A percentile compares a stretch with the other conserved stretches of the same genome.
phyloP scores from a whole-genome alignment of 1,140 invertebrate species.

The Bombus affinis region DNA sequence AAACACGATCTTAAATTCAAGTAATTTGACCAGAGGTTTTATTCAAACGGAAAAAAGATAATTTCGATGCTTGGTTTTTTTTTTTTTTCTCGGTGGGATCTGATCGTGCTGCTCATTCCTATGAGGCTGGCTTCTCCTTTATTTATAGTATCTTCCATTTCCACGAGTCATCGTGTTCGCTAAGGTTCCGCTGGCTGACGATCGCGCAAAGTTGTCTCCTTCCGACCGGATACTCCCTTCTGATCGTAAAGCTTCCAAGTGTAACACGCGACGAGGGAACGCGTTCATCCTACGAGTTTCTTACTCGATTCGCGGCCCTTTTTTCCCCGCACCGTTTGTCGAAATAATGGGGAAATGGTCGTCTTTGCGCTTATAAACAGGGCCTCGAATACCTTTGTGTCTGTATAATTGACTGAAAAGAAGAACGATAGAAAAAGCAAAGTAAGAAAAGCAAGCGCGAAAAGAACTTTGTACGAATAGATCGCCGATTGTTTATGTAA shows the following conservation, averaged over 20 bases:
- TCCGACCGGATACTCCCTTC: not conserved
- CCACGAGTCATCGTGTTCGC: not conserved
- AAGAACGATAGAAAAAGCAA: too few relatives aligned
- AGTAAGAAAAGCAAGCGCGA: too few relatives aligned
- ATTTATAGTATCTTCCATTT: not conserved
- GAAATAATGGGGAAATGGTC: not conserved
- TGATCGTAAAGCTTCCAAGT: constrained; percentile 4
- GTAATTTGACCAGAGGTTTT: not conserved
- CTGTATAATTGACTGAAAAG: not conserved
- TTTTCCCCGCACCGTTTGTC: not conserved
- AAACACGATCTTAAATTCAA: not conserved
- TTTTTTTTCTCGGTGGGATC: not conserved
- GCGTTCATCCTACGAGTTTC: not conserved
- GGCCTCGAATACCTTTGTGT: not conserved
- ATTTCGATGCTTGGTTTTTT: not conserved
- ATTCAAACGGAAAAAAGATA: not conserved
- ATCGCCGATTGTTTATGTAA: too few relatives aligned
- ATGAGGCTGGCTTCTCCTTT: not conserved
- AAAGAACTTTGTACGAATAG: not conserved
- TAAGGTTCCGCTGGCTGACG: not conserved
- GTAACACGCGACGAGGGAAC: not conserved
- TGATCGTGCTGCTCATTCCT: not conserved
- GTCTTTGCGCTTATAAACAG: not conserved
- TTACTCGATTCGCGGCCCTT: not conserved
- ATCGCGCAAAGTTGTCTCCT: not conserved